These are phyloP conservation scores for Noctuana brunneofusca DNA, from an alignment of 2,888 invertebrate genomes.

Conservation along the genomic window DNA sequence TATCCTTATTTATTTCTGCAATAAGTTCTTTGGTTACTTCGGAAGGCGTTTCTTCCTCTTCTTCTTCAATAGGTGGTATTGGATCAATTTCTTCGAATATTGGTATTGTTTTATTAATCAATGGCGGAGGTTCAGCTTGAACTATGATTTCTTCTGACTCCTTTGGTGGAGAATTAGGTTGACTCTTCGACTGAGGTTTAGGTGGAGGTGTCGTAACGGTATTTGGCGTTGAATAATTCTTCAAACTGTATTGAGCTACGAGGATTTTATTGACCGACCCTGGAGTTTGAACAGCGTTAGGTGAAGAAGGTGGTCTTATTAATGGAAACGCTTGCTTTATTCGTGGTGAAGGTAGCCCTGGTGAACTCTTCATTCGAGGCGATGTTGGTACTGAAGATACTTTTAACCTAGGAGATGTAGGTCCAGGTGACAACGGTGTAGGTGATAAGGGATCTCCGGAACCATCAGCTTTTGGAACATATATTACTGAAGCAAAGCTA, in stretches of 20 bases:
- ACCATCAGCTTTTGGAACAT: conserved; percentile 91
- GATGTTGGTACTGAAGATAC: conserved; percentile 90
- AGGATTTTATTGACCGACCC: conserved; percentile 81
- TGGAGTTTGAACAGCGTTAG: conserved; percentile 79
- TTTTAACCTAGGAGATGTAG: conserved; percentile 84
- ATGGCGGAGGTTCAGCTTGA: conserved; percentile 55
- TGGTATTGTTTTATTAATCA: conserved; percentile 61
- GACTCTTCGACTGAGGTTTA: conserved; percentile 75
- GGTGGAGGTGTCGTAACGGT: conserved; percentile 52
- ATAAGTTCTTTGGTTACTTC: conserved; percentile 68
- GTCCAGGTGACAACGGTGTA: conserved; percentile 83
- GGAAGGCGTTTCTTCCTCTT: conserved; percentile 68
- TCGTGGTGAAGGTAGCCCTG: conserved; percentile 85
- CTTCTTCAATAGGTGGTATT: conserved; percentile 74
- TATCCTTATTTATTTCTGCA: conserved; percentile 76
- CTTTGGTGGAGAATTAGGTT: conserved; percentile 77
- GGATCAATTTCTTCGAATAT: conserved; percentile 71
- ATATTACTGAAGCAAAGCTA: conserved; percentile 96
- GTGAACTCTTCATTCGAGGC: conserved; percentile 87
- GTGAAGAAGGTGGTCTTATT: conserved; percentile 83
- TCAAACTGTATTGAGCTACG: conserved; percentile 82
- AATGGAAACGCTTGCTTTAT: conserved; percentile 85
- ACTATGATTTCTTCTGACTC: conserved; percentile 69
- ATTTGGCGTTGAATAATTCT: conserved; percentile 71
- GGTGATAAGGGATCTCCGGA: conserved; percentile 83